Evolutionary conservation across 2,113 vertebrate species (phyloP).

Genomic region (Vulpes ferrilata): DNA sequence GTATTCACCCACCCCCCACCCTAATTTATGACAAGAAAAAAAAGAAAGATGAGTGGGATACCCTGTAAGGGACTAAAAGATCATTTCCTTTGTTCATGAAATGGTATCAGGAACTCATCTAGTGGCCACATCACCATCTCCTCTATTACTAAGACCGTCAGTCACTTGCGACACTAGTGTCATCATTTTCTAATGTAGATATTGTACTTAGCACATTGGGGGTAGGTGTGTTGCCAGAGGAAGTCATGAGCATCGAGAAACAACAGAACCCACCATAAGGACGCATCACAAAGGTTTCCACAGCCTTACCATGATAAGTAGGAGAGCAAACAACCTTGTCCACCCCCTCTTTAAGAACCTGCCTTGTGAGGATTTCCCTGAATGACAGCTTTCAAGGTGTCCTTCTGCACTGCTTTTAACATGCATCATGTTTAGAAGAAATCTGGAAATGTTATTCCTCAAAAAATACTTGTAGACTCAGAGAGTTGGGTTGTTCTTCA

Average conservation of each 20-base stretch:
- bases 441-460: background rate
- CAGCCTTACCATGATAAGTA: background rate
- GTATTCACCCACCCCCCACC: rapidly evolving
- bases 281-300: background rate
- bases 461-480: background rate
- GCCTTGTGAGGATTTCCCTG: background rate
- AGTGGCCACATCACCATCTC: background rate
- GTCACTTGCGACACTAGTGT: background rate
- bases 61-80: background rate
- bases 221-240: background rate
- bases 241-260: background rate
- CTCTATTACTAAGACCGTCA: background rate
- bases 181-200: background rate
- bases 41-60: background rate
- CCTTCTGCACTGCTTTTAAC: background rate
- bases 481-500: background rate
- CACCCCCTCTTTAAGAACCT: background rate
- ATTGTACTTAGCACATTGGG: background rate
- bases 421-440: background rate
- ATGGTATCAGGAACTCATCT: background rate
- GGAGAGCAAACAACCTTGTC: background rate
- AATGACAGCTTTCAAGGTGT: background rate
- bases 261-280: background rate
- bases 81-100: background rate
- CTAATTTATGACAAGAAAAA: background rate